Evolutionary conservation across 2,888 invertebrate species (phyloP).

Genomic region (Archips xylosteana): DNA sequence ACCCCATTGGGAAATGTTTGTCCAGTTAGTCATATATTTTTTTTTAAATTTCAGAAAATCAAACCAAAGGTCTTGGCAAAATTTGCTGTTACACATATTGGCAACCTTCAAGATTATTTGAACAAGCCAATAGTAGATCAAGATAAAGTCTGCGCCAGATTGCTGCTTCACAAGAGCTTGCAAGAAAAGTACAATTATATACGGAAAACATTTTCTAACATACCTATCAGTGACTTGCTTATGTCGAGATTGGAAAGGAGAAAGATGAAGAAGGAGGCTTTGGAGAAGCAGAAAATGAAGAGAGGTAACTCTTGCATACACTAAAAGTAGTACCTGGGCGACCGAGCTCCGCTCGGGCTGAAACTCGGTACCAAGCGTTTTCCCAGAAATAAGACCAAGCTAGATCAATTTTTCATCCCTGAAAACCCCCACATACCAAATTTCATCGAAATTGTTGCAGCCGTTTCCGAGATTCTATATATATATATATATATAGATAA

Average conservation of each 20-base stretch:
- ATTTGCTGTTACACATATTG: slow-evolving; percentile 74
- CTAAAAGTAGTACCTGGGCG: too few species aligned
- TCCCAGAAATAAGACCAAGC: too few species aligned
- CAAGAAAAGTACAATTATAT: slow-evolving; percentile 73
- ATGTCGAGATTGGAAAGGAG: slow-evolving; percentile 76
- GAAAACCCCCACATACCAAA: too few species aligned
- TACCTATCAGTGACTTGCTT: slow-evolving; percentile 74
- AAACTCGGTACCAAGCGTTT: too few species aligned
- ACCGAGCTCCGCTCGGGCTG: too few species aligned
- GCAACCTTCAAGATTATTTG: slow-evolving; percentile 65
- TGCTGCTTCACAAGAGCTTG: slow-evolving; percentile 72
- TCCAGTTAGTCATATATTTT: not conserved
- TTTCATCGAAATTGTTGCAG: too few species aligned
- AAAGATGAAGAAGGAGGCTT: slow-evolving; percentile 74
- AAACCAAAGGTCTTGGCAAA: slow-evolving; percentile 74
- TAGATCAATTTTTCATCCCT: too few species aligned
- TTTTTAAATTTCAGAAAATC: slow-evolving; percentile 70
- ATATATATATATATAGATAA: too few species aligned
- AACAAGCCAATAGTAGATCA: slow-evolving; percentile 71
- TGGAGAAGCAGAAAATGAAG: slow-evolving; percentile 63
- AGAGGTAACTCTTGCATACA: slow-evolving; percentile 44
- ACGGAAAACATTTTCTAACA: slow-evolving; percentile 67
- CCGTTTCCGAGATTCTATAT: too few species aligned
- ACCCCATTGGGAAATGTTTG: too few species aligned
- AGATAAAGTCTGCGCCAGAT: slow-evolving; percentile 74